A percentile compares a stretch with the other conserved stretches of the same genome.
phyloP scores from a whole-genome alignment of 1,140 invertebrate genomes.

The Papilio dardanus region DNA sequence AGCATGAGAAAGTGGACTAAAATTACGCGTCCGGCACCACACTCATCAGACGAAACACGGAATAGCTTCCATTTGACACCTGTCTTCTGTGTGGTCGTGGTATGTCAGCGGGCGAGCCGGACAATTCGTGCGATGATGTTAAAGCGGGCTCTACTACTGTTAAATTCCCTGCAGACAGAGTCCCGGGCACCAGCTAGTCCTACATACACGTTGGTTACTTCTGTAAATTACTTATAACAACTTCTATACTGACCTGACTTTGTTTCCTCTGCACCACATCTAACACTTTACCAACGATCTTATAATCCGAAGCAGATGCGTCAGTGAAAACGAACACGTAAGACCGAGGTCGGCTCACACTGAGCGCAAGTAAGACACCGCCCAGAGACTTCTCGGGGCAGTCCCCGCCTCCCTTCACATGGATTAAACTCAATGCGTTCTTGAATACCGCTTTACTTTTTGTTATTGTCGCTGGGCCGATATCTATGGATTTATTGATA shows the following conservation, averaged over 20 bases:
- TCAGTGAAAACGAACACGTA: constrained; percentile 91
- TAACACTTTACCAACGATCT: constrained; percentile 85
- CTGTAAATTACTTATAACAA: neutral
- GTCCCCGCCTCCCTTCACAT: constrained; percentile 88
- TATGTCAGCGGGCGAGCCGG: too few relatives aligned
- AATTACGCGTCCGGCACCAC: too few relatives aligned
- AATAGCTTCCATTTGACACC: too few relatives aligned
- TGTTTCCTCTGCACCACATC: constrained; percentile 87
- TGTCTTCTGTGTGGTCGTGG: too few relatives aligned
- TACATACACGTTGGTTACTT: too few relatives aligned
- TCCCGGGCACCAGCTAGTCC: too few relatives aligned
- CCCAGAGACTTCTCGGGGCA: constrained; percentile 88
- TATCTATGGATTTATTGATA: constrained; percentile 70
- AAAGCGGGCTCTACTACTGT: too few relatives aligned
- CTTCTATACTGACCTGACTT: constrained; percentile 83
- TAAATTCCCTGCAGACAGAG: too few relatives aligned
- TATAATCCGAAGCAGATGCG: constrained; percentile 87
- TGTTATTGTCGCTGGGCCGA: constrained; percentile 86
- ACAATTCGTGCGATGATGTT: too few relatives aligned
- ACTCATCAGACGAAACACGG: too few relatives aligned
- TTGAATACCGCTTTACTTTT: constrained; percentile 84
- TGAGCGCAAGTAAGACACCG: constrained; percentile 86
- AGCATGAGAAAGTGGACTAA: too few relatives aligned
- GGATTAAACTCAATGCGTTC: constrained; percentile 82
- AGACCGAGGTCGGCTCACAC: constrained; percentile 85